Conservation (phyloP, 2,113 vertebrate species). For the Gallinago paraguaiae region DNA sequence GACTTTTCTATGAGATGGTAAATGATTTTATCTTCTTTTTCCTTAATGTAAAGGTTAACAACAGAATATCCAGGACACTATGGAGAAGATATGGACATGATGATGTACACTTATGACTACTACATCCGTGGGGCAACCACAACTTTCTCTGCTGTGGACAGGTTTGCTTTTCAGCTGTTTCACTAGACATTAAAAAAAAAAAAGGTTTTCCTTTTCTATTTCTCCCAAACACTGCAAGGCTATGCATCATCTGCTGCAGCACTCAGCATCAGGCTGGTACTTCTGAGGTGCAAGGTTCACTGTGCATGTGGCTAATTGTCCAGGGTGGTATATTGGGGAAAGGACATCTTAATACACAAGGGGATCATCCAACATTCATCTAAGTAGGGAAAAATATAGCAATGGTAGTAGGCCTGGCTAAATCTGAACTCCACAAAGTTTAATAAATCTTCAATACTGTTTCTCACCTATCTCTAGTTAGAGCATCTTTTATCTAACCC, state of each 20-base stretch:
- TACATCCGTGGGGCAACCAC: conserved; percentile 94
- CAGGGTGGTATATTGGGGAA: background rate
- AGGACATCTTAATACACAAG: background rate
- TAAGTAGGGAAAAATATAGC: background rate
- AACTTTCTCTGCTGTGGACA: conserved; percentile 92
- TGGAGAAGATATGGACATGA: conserved; percentile 90
- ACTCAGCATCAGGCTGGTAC: background rate
- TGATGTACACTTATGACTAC: conserved; percentile 88
- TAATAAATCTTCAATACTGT: background rate
- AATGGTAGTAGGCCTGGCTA: background rate
- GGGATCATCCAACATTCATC: background rate
- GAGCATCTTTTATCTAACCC: background rate
- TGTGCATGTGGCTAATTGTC: background rate
- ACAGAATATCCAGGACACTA: conserved; percentile 85
- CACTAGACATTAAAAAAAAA: background rate
- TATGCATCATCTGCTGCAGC: background rate
- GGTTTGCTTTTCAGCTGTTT: conserved; percentile 75
- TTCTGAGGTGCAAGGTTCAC: background rate
- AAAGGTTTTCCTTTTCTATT: background rate
- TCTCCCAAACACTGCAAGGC: background rate
- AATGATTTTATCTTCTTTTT: background rate
- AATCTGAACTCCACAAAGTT: background rate
- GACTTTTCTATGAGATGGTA: background rate
- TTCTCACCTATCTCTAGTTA: background rate
- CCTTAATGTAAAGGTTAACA: conserved; percentile 82